Evolutionary conservation across 23 tunicate species (phyloP).

Genomic region (Phallusia fumigata): DNA sequence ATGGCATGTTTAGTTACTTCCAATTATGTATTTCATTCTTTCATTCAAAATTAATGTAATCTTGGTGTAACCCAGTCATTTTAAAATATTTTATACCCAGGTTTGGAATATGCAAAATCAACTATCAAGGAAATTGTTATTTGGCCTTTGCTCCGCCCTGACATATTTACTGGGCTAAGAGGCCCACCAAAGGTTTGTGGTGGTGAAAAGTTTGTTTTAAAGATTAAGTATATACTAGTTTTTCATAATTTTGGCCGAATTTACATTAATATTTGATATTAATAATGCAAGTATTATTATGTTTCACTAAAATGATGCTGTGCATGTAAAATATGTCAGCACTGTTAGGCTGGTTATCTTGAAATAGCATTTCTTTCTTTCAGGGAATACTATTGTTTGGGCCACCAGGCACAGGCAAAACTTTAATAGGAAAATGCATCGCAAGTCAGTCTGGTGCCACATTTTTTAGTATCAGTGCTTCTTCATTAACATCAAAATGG

Average conservation of each 20-base stretch:
- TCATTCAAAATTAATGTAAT: no score
- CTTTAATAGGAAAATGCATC: slow-evolving; percentile 97
- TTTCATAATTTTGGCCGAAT: no score
- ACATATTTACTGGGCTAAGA: slow-evolving; percentile 88
- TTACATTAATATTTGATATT: no score
- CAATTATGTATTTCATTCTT: no score
- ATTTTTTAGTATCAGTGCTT: slow-evolving; percentile 93
- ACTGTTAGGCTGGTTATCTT: no score
- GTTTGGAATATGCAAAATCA: slow-evolving; percentile 88
- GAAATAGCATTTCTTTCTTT: no score
- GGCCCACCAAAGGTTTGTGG: slow-evolving; percentile 89
- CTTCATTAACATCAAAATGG: slow-evolving; percentile 98
- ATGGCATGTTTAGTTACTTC: no score
- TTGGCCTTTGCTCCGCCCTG: slow-evolving; percentile 96
- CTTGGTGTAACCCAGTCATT: no score
- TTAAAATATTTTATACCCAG: slow-evolving; percentile 37
- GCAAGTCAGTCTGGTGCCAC: slow-evolving; percentile 95
- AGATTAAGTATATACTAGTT: neutral
- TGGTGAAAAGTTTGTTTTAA: neutral
- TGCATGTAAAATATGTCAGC: no score
- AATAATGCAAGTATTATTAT: no score
- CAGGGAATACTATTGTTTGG: slow-evolving; percentile 96
- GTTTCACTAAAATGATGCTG: no score
- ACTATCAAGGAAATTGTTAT: slow-evolving; percentile 95
- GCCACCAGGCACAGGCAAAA: slow-evolving; percentile 99